Base-by-base conservation (phyloP, 2,888 invertebrate species). In the Brenthis hecate region DNA sequence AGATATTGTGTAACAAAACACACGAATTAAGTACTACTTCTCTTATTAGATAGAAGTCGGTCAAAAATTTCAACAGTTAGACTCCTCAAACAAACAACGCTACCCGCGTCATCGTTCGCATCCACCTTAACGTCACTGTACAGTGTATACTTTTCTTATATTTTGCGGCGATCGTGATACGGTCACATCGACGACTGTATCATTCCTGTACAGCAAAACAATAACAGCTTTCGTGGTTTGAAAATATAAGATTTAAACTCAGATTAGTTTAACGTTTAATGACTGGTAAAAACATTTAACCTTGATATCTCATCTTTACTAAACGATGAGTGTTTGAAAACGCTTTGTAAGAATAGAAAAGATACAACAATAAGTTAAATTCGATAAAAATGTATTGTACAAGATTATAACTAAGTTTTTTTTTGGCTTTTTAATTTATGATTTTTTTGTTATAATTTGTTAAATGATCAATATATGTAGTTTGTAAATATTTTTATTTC, bases 91-190 rank as follows among this genome's bases (percentile, higher is more conserved):
- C 87, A 23, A 19, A 19, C 87, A 87, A 88, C 87, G 80, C 65
- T 48, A 50, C 75, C 85, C 84, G 86, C 83, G 72, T 73, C 73
- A 76, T 75, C 77, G 77, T 75, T 76, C 32, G 76, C 80, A 77
- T 72, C 71, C 69, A 76, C 73, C 82, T 84, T 83, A 83, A 79
- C 80, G 74, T 79, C 76, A 81, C 81, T 43, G 36, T 43, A 43
- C 1, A 43, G 36, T 43, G 36, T 43, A 8, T 1, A 36, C 36
- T 84, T 86, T 74, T 82, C 77, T 86, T 89, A 88, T 88, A 90
- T 90, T 90, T 90, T 85, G 88, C 87, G 84, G 81, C 85, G 80
- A 75, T 69, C 68, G 61, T 70, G 77, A 74, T 79, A 75, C 70
- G 62, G 64, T 88, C 87, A 86, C 81, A 80, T 80, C 70, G 53